Conservation (phyloP, 2,113 vertebrate species). For the Dendropsophus ebraccatus region DNA sequence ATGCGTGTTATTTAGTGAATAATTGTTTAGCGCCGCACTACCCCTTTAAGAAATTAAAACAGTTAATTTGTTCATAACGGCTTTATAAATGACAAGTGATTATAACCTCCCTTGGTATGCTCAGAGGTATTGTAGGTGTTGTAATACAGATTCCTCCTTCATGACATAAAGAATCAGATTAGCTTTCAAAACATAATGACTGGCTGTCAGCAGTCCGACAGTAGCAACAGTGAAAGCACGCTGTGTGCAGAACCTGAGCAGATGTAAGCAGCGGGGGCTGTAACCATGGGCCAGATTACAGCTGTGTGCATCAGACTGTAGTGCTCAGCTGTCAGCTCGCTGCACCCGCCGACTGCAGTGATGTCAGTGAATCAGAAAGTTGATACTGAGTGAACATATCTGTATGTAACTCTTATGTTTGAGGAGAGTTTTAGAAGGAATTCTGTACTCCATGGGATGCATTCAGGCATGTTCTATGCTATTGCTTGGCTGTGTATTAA, state of each 20-base stretch:
- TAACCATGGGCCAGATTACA: neutral
- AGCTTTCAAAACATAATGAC: neutral
- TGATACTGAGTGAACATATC: neutral
- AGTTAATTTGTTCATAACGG: neutral
- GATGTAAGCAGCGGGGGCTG: neutral
- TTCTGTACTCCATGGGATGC: no score
- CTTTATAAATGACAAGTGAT: neutral
- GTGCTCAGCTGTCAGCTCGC: neutral
- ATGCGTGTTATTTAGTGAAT: no score
- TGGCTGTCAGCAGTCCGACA: neutral
- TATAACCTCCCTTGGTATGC: neutral
- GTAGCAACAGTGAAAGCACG: neutral
- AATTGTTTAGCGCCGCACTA: no score
- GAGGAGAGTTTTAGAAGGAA: neutral
- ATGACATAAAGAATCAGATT: neutral
- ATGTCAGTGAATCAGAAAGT: neutral
- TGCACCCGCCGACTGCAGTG: neutral
- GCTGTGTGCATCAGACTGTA: neutral
- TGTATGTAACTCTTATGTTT: neutral
- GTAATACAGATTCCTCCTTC: neutral
- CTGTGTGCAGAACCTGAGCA: neutral
- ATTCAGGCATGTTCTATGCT: no score
- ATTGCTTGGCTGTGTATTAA: no score
- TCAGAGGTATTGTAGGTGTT: neutral
- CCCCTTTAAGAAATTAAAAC: no score